Evolutionary conservation across 2,888 invertebrate species (phyloP).

Genomic region (Harpalus rubripes): DNA sequence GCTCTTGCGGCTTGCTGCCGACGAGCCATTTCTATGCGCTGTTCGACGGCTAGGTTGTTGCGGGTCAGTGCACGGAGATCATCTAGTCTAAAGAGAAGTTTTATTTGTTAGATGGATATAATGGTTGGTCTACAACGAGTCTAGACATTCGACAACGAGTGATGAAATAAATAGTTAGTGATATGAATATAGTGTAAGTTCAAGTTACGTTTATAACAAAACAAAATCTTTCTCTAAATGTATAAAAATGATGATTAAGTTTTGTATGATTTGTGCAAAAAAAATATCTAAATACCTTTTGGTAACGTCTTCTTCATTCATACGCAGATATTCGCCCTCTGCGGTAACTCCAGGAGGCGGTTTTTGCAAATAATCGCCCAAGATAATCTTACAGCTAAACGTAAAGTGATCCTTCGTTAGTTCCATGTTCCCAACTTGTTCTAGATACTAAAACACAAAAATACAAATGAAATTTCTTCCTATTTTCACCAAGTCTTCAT

Average conservation of each 20-base stretch:
- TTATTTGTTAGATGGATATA: too few species aligned
- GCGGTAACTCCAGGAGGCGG: slow-evolving; percentile 81
- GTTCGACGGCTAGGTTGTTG: slow-evolving; percentile 85
- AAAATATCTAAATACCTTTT: too few species aligned
- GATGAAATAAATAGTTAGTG: too few species aligned
- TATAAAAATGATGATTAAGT: too few species aligned
- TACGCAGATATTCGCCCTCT: slow-evolving; percentile 86
- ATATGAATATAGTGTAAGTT: too few species aligned
- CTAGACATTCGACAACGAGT: too few species aligned
- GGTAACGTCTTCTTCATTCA: slow-evolving; percentile 90
- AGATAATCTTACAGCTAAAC: slow-evolving; percentile 91
- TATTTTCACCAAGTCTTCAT: background rate
- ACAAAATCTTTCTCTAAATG: too few species aligned
- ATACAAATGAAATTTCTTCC: background rate
- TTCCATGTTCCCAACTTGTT: slow-evolving; percentile 82
- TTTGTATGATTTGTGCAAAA: too few species aligned
- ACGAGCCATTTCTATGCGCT: slow-evolving; percentile 86
- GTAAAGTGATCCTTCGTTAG: slow-evolving; percentile 93
- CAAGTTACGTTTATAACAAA: too few species aligned
- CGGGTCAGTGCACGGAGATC: slow-evolving; percentile 84
- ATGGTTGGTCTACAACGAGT: too few species aligned
- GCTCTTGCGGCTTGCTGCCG: slow-evolving; percentile 87
- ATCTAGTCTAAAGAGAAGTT: slow-evolving; percentile 79
- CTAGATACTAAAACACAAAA: slow-evolving; percentile 83
- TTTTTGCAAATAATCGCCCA: slow-evolving; percentile 95